Evolutionary conservation across 1,140 invertebrate species (phyloP).

Genomic region (Epicauta chinensis): DNA sequence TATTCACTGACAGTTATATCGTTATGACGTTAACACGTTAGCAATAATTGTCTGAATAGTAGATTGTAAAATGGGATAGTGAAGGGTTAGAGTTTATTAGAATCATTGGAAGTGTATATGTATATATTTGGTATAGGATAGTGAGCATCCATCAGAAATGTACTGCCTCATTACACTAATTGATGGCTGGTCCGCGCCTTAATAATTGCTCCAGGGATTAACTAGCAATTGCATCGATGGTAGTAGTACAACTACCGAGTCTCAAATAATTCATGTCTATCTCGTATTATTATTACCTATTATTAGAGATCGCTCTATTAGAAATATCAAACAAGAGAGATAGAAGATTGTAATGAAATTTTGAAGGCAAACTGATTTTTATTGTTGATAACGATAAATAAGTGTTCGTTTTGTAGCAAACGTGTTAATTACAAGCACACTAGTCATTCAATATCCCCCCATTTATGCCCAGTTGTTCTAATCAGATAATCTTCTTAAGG

Average conservation of each 20-base stretch:
- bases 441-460: not conserved
- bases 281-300: slow-evolving; percentile 7
- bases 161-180: slow-evolving; percentile 28
- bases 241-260: slow-evolving; percentile 1
- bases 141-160: slow-evolving; percentile 22
- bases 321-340: too few species aligned
- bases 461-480: slow-evolving; percentile 7
- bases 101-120: too few species aligned
- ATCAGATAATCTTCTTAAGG: slow-evolving; percentile 21
- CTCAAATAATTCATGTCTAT: slow-evolving; percentile 13
- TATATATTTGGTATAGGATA: not conserved
- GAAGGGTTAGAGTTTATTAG: too few species aligned
- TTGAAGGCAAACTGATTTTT: too few species aligned
- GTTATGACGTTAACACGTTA: slow-evolving; percentile 23
- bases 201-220: slow-evolving; percentile 30
- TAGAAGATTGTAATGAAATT: too few species aligned
- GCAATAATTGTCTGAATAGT: slow-evolving; percentile 23
- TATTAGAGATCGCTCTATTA: too few species aligned
- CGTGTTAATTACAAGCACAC: too few species aligned
- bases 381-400: too few species aligned
- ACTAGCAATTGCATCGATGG: slow-evolving; percentile 19
- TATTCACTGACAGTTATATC: slow-evolving; percentile 10
- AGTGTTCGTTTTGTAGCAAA: too few species aligned
- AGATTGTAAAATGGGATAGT: slow-evolving; percentile 2
- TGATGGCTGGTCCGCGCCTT: slow-evolving; percentile 28